Percentiles rank a stretch among this genome's conserved stretches.
These are phyloP conservation scores for Ardeotis arabs DNA, from an alignment of 2,113 vertebrate species.

Conservation along the genomic window DNA sequence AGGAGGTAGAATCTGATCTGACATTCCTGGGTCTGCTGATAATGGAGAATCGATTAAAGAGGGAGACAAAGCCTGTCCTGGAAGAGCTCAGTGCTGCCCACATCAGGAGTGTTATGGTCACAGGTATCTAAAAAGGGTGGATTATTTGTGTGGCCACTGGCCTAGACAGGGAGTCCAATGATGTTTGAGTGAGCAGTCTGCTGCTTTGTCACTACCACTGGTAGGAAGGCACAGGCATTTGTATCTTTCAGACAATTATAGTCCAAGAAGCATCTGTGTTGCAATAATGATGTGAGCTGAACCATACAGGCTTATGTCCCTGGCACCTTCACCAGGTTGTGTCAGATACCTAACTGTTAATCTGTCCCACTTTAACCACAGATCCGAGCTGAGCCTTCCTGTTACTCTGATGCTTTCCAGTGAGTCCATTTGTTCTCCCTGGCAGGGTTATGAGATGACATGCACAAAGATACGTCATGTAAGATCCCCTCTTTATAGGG, in stretches of 20 bases:
- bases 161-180: neutral
- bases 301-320: neutral
- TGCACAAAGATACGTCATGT: neutral
- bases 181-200: neutral
- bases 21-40: slow-evolving; percentile 80
- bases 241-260: neutral
- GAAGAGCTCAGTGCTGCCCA: slow-evolving; percentile 74
- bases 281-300: neutral
- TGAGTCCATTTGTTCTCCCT: neutral
- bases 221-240: neutral
- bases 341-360: neutral
- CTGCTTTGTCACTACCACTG: neutral
- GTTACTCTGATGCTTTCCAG: neutral
- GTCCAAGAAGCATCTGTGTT: neutral
- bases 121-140: slow-evolving; percentile 67
- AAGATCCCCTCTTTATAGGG: neutral
- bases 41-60: slow-evolving; percentile 80
- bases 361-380: neutral
- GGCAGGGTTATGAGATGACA: neutral
- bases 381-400: neutral
- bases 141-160: neutral
- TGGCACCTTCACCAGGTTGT: neutral
- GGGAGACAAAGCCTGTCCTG: slow-evolving; percentile 75
- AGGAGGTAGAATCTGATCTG: slow-evolving; percentile 75
- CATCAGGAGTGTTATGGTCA: slow-evolving; percentile 82